Base-by-base conservation (phyloP, 2,797 vertebrate species). In the Sternotherus odoratus region DNA sequence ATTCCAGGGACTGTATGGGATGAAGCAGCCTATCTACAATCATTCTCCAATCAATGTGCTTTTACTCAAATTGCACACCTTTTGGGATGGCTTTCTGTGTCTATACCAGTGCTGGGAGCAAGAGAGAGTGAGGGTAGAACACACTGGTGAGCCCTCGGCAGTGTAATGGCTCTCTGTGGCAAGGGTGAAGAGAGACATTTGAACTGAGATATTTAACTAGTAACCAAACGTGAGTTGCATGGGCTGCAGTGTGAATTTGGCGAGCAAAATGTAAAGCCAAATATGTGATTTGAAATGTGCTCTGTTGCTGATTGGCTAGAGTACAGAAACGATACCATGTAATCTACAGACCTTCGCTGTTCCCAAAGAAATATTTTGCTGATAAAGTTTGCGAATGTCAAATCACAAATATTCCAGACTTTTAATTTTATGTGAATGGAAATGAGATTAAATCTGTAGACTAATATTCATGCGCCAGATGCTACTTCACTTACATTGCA, bases 301-400 rank as follows among this genome's bases (percentile, higher is more conserved):
- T 1, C 8, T 72, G 24, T 15, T 77, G 50, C 79, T 85, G n/a
- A 46, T 91, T 89, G 77, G 36, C 33, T 53, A 2, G 1, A 60
- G 82, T 93, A 53, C 39, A 80, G 53, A 77, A 72, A 79, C 23
- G 93, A 66, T 50, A 79, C 39, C 54, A 77, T 84, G 54, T 39
- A 54, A 39, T 2, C 0, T 16, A 79, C 13, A 0, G n/a, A 90
- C 54, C 1, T 1, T 2, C 87, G 75, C 17, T 0, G 0, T n/a
- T 84, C 77, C 72, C 66, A 49, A 33, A 94, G 87, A 12, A 84
- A 54, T 87, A 50, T 63, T 91, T 48, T 24, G 82, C 54, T 87
- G 94, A 23, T 12, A 10, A 69, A 39, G n/a, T 69, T 69, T 69
- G 21, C 23, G 66, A 92, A 79, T 53, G 4, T 36, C 50, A 93